Base-by-base conservation (phyloP, 2,797 vertebrate species). In the Etheostoma nigrum region DNA sequence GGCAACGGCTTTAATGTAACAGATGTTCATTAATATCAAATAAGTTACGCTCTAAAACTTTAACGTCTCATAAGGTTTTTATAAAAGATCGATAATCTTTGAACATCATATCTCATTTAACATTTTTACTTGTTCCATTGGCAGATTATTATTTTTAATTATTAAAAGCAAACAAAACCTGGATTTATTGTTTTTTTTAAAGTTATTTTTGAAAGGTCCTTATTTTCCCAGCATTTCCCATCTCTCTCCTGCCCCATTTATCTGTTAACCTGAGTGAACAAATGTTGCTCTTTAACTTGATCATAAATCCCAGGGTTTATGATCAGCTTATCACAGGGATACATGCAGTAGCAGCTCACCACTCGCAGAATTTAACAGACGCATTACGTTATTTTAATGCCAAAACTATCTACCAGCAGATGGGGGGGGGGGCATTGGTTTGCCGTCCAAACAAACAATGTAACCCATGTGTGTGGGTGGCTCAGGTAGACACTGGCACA, bases 301-400 rank as follows among this genome's bases (percentile, higher is more conserved):
- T 90, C 87, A 88, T 81, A 93, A 90, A 89, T 90, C 87, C 85
- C 65, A 67, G 52, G 69, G 70, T 89, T 92, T 90, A 88, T 90
- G 83, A 93, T 92, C 80, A 86, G 69, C 74, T 92, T 91, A 91
- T 92, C 90, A 85, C 80, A 89, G 86, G 82, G 73, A 86, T 67
- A 82, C 90, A 92, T 21, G 60, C 76, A 70, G 83, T 73, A 72
- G 58, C 51, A 51, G 87, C 86, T 91, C 85, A 91, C 78, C 81
- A 67, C 74, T 84, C 25, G 18, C 66, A 58, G 67, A 86, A 79
- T 86, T 74, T 72, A 85, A 84, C 55, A 61, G 81, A 88, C 81
- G 72, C 63, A 49, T 86, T 71, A 64, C 9, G 1, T 58, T 54
- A 69, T 67, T 49, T 67, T 19, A 72, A 67, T 84, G 80, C 88